These are phyloP conservation scores for Sciurus niger DNA, from an alignment of 2,113 vertebrate species.

Conservation along the genomic window DNA sequence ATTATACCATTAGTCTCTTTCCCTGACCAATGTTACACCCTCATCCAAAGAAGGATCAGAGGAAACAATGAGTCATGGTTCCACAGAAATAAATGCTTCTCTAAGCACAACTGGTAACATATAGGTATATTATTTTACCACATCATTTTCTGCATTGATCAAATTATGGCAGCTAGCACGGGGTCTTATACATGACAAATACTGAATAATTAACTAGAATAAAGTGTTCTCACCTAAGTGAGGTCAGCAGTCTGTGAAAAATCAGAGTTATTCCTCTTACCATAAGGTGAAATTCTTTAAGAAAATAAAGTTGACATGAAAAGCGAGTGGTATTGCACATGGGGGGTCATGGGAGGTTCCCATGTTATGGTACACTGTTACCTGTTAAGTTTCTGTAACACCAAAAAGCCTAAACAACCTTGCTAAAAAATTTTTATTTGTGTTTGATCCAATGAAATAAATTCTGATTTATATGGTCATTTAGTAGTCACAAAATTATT, in stretches of 20 bases:
- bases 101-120: neutral
- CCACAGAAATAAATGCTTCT: neutral
- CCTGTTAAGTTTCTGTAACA: neutral
- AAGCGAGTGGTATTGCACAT: neutral
- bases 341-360: neutral
- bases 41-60: neutral
- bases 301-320: conserved; percentile 34
- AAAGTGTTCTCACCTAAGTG: neutral
- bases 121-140: neutral
- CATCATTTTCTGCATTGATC: neutral
- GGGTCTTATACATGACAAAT: neutral
- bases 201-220: conserved; percentile 11
- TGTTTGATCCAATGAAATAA: neutral
- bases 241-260: conserved; percentile 31
- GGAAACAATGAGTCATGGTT: neutral
- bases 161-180: neutral
- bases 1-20: neutral
- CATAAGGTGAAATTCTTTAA: conserved; percentile 34
- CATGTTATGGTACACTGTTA: neutral
- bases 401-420: neutral
- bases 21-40: neutral
- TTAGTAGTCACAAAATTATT: conserved; percentile 39
- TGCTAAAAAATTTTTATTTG: conserved; percentile 1
- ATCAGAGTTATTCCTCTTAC: neutral
- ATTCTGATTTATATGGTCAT: neutral